Percentiles rank a stretch among this genome's conserved stretches.
These are phyloP conservation scores for Halictus ligatus DNA, from an alignment of 2,888 invertebrate species.

Conservation along the genomic window DNA sequence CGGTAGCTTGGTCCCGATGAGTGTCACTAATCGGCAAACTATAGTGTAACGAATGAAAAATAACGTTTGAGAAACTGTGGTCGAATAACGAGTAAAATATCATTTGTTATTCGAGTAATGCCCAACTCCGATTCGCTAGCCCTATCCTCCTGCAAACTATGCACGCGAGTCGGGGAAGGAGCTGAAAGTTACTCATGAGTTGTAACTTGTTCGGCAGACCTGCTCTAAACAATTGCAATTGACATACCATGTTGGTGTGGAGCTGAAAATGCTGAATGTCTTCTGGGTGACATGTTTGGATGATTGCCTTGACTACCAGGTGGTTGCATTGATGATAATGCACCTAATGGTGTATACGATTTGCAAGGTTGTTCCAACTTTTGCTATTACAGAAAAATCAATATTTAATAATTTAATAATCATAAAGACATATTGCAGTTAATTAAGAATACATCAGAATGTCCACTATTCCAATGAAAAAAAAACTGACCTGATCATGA, in stretches of 20 bases:
- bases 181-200: neutral
- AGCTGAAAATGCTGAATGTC: conserved; percentile 84
- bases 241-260: conserved; percentile 87
- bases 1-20: no score
- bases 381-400: conserved; percentile 66
- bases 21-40: no score
- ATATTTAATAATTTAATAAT: conserved; percentile 3
- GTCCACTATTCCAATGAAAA: conserved; percentile 43
- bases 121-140: no score
- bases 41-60: no score
- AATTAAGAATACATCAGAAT: neutral
- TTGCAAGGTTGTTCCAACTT: conserved; percentile 85
- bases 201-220: neutral
- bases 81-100: no score
- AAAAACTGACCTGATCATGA: conserved; percentile 80
- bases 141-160: no score
- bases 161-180: neutral
- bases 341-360: conserved; percentile 93
- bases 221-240: conserved; percentile 29
- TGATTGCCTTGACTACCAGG: conserved; percentile 86
- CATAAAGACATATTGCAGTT: neutral
- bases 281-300: conserved; percentile 83
- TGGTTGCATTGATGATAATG: conserved; percentile 95
- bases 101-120: no score
- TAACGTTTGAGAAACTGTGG: no score